These are phyloP conservation scores for Craseonycteris thonglongyai DNA, from an alignment of 2,113 vertebrate genomes.

Conservation along the genomic window DNA sequence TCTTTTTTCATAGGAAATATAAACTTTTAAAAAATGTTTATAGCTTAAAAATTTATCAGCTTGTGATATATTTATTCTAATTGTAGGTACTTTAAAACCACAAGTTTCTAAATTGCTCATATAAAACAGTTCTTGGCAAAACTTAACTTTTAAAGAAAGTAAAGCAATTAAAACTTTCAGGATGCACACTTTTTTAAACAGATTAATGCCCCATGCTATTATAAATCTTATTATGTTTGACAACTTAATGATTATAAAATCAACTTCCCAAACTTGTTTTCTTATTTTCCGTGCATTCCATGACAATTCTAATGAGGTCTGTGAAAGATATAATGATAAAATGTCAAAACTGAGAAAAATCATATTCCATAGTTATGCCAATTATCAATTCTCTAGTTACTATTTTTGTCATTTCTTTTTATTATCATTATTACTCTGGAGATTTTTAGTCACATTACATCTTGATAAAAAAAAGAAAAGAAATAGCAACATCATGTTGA, in stretches of 20 bases:
- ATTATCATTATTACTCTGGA: slow-evolving; percentile 19
- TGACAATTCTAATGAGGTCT: slow-evolving; percentile 45
- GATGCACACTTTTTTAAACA: slow-evolving; percentile 15
- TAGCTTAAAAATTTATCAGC: slow-evolving; percentile 5
- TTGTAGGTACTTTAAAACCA: not conserved
- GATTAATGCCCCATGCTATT: not conserved
- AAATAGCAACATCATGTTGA: not conserved
- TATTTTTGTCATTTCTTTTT: not conserved
- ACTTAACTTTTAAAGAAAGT: slow-evolving; percentile 44
- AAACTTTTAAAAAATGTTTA: not conserved
- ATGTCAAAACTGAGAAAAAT: slow-evolving; percentile 57
- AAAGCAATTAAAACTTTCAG: slow-evolving; percentile 58
- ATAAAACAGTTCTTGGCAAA: not conserved
- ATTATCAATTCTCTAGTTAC: slow-evolving; percentile 33
- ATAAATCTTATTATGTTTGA: slow-evolving; percentile 50
- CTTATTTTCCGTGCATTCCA: slow-evolving; percentile 27
- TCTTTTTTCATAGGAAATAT: not conserved
- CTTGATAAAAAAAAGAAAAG: slow-evolving; percentile 48
- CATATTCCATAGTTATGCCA: slow-evolving; percentile 1
- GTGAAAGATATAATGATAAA: slow-evolving; percentile 38
- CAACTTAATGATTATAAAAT: slow-evolving; percentile 55
- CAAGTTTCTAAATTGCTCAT: slow-evolving; percentile 34
- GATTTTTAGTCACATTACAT: not conserved
- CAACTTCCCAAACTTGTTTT: slow-evolving; percentile 48
- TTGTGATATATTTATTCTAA: slow-evolving; percentile 18